phyloP scores from a whole-genome alignment of 2,797 vertebrate genomes.

The Fratercula arctica region DNA sequence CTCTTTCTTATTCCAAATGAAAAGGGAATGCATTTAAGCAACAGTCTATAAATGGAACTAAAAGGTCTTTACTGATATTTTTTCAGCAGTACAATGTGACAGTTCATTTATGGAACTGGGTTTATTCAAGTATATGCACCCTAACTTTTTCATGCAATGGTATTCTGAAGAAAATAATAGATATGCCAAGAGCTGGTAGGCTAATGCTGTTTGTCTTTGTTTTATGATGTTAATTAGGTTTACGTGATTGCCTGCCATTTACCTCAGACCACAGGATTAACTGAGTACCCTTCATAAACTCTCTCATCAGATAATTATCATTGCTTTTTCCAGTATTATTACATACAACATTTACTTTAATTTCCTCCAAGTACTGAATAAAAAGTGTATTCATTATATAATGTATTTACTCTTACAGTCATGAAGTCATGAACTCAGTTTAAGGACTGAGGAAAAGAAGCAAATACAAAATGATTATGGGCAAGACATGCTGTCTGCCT shows the following conservation, averaged over 20 bases:
- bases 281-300: conserved; percentile 17
- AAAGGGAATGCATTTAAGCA: background rate
- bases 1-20: background rate
- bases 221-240: conserved; percentile 31
- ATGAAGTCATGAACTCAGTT: conserved; percentile 61
- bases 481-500: conserved; percentile 58
- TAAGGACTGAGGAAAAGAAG: conserved; percentile 52
- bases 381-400: conserved; percentile 52
- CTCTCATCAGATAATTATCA: conserved; percentile 32
- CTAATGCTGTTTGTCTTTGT: conserved; percentile 27
- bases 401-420: conserved; percentile 44
- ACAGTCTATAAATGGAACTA: background rate
- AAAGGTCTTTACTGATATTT: background rate
- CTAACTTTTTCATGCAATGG: background rate
- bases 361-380: conserved; percentile 21
- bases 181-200: background rate
- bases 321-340: conserved; percentile 42
- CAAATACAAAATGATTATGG: conserved; percentile 52
- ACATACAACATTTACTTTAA: conserved; percentile 23
- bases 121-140: background rate
- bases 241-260: conserved; percentile 45
- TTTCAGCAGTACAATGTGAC: background rate
- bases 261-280: conserved; percentile 42
- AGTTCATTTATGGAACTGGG: background rate
- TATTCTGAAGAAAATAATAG: conserved; percentile 20